Percentiles rank a stretch among this genome's conserved stretches.
These are phyloP conservation scores for Urocitellus parryii DNA, from an alignment of 2,113 vertebrate genomes.

Conservation along the genomic window DNA sequence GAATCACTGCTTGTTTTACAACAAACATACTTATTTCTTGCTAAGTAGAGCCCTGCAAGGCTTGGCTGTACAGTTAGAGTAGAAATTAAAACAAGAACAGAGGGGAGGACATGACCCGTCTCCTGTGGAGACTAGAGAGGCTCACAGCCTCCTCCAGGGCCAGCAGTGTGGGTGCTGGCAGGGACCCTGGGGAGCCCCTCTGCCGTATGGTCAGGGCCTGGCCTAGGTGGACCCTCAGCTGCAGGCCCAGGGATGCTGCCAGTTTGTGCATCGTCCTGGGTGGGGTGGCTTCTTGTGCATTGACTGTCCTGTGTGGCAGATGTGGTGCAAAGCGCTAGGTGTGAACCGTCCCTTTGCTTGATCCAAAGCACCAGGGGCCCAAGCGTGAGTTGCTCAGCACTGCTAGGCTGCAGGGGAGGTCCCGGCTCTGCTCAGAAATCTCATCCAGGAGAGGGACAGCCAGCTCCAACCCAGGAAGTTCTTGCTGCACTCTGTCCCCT, in stretches of 20 bases:
- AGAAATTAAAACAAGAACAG: not conserved
- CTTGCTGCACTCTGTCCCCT: accelerated
- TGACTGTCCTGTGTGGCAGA: accelerated
- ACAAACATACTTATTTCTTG: not conserved
- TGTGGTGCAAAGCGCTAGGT: accelerated
- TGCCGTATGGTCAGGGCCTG: accelerated
- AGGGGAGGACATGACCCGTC: not conserved
- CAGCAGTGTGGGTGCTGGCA: too few species aligned
- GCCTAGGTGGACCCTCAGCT: accelerated
- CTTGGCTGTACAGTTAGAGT: not conserved
- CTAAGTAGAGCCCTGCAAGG: not conserved
- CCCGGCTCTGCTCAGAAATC: accelerated
- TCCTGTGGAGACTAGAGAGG: accelerated
- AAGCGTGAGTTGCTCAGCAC: too few species aligned
- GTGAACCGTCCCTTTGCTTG: accelerated
- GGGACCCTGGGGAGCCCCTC: not conserved
- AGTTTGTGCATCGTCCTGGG: accelerated
- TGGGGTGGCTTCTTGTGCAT: too few species aligned
- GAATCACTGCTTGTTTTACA: not conserved
- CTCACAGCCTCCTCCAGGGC: not conserved
- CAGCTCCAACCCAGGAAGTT: accelerated
- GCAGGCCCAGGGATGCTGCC: not conserved
- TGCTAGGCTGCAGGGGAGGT: accelerated
- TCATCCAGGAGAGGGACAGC: not conserved
- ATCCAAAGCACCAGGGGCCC: too few species aligned